These are phyloP conservation scores for Belgica antarctica DNA, from an alignment of 2,888 invertebrate genomes.

Conservation along the genomic window DNA sequence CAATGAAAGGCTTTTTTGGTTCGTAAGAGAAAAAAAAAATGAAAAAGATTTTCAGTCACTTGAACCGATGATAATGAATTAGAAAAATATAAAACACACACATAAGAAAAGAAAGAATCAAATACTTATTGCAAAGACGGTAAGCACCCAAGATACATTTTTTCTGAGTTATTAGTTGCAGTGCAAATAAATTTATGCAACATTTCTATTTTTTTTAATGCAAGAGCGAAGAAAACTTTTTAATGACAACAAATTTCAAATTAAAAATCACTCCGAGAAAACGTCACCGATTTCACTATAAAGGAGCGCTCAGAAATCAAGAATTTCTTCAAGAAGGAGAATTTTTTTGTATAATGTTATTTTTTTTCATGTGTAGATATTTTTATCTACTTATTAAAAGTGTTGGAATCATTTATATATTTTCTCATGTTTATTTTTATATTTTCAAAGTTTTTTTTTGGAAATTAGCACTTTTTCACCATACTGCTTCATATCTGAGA, in stretches of 20 bases:
- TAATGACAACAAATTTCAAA: background rate
- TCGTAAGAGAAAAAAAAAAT: conserved; percentile 2
- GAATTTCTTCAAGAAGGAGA: too few species aligned
- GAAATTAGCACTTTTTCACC: background rate
- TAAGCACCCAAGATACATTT: conserved; percentile 30
- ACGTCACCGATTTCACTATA: too few species aligned
- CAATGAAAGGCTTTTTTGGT: too few species aligned
- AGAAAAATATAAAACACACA: conserved; percentile 43
- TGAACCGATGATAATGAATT: conserved; percentile 44
- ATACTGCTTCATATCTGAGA: background rate
- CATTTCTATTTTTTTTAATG: background rate
- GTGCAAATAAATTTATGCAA: background rate
- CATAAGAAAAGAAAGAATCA: conserved; percentile 33
- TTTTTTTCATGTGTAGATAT: too few species aligned
- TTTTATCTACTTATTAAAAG: too few species aligned
- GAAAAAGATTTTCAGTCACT: conserved; percentile 32
- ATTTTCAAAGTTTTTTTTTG: background rate
- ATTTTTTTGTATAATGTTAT: too few species aligned
- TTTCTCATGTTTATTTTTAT: background rate
- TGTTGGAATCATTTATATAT: too few species aligned
- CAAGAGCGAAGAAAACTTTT: background rate
- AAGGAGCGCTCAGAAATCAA: too few species aligned
- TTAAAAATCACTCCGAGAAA: too few species aligned
- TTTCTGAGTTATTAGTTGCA: background rate
- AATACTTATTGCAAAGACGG: conserved; percentile 42